Percentiles rank a stretch among this genome's conserved stretches.
Conservation (phyloP, 2,888 invertebrate genomes). For the Chalcosyrphus nemorum region DNA sequence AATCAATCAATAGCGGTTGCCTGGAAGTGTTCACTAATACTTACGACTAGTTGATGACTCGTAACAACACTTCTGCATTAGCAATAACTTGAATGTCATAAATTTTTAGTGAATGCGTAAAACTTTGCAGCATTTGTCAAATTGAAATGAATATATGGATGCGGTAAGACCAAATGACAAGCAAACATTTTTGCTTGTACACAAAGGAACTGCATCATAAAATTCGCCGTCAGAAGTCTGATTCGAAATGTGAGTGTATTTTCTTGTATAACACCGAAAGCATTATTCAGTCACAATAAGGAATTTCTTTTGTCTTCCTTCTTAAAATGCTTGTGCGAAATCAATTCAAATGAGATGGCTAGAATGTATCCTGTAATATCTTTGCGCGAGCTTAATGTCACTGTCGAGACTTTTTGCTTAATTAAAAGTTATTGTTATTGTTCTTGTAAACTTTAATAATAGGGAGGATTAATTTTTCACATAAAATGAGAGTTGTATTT, state of each 20-base stretch:
- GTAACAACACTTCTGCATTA: neutral
- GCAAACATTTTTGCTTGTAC: neutral
- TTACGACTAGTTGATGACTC: too few relatives aligned
- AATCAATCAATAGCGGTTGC: too few relatives aligned
- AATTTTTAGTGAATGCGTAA: neutral
- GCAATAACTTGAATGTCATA: neutral
- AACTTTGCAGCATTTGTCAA: neutral
- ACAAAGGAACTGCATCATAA: neutral
- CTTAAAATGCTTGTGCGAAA: neutral
- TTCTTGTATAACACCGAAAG: neutral
- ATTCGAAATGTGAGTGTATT: neutral
- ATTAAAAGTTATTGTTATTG: too few relatives aligned
- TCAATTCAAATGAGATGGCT: neutral
- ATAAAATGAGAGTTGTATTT: too few relatives aligned
- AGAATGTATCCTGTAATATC: neutral
- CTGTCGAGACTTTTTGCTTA: neutral
- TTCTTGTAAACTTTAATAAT: too few relatives aligned
- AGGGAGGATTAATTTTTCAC: too few relatives aligned
- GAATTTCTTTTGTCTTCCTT: neutral
- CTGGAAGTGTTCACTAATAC: too few relatives aligned
- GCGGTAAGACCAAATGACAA: neutral
- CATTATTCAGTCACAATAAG: neutral
- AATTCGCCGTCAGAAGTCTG: neutral
- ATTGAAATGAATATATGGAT: neutral
- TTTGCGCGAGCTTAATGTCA: neutral